phyloP scores from a whole-genome alignment of 2,113 vertebrate genomes.

The Sterrhoptilus dennistouni region DNA sequence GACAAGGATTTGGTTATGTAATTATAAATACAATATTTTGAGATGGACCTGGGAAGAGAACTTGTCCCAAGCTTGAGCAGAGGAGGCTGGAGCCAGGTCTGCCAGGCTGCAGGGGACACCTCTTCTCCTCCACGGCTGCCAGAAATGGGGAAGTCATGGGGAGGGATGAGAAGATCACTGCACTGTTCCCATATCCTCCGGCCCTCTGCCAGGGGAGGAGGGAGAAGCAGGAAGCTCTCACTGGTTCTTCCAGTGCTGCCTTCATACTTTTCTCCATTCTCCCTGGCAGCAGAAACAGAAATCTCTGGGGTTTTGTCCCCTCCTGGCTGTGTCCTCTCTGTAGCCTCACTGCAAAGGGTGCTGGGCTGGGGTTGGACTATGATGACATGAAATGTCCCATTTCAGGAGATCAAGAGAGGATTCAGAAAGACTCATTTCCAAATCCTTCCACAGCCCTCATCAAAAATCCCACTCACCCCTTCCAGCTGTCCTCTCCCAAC shows the following conservation, averaged over 20 bases:
- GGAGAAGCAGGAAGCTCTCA: background rate
- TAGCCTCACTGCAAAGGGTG: background rate
- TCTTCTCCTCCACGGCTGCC: background rate
- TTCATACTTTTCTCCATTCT: background rate
- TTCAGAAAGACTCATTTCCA: background rate
- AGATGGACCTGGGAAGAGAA: background rate
- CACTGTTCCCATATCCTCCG: background rate
- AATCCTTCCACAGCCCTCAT: background rate
- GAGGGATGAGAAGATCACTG: background rate
- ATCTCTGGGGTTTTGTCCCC: background rate
- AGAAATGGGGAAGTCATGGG: background rate
- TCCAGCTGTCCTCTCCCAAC: background rate
- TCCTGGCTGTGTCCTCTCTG: background rate
- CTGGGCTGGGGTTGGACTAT: background rate
- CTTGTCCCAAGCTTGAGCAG: background rate
- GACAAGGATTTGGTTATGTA: background rate
- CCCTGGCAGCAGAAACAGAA: background rate
- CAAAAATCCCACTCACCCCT: background rate
- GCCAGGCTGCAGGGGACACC: background rate
- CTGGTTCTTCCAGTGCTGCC: accelerated
- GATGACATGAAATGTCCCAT: background rate
- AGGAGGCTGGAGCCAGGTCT: background rate
- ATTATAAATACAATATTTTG: background rate
- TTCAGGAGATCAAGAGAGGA: background rate
- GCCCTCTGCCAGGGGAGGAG: background rate